Base-by-base conservation (phyloP, 2,113 vertebrate genomes). In the Natator depressus region DNA sequence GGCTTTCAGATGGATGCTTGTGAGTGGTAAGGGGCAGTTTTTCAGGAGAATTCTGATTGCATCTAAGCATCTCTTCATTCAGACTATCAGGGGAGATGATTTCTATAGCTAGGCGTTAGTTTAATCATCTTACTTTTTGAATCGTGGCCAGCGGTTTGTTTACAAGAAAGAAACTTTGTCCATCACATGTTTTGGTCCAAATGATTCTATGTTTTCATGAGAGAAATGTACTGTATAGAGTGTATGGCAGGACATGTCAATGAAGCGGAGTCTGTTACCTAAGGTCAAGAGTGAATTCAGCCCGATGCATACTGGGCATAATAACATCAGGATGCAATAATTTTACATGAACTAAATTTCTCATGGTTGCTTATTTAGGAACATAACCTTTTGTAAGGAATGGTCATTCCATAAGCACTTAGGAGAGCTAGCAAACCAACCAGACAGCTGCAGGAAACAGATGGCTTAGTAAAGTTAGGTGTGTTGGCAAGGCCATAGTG, bases 201-300 rank as follows among this genome's bases (percentile, higher is more conserved):
- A 88, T 25, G 17, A 46, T 17, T 87, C 2, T 31, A 2, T 72
- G 65, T 42, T 82, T 27, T 91, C 9, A 24, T 76, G 4, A 0
- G 82, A 16, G n/a, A 88, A 88, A 51, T 1, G 0, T n/a, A 65
- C 82, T 35, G 9, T 17, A 4, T 2, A 89, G 0, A 0, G 38
- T 85, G 38, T 3, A 3, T 3, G 27, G 88, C 54, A 25, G 31
- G 55, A 31, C 5, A 38, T 38, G 17, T 38, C 65, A 72, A 72
- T 20, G n/a, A 72, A 17, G 19, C n/a, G 4, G 35, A 72, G 25
- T 25, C 75, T 78, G 22, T 78, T 46, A 25, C 12, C 46, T 38
- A 46, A 47, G 38, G 75, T 42, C 42, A 47, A 47, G 75, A 47
- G 24, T 47, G 42, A 78, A 29, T 27, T 25, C 24, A 13, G 22